Conservation (phyloP, 2,113 vertebrate genomes). For the Colossoma macropomum region DNA sequence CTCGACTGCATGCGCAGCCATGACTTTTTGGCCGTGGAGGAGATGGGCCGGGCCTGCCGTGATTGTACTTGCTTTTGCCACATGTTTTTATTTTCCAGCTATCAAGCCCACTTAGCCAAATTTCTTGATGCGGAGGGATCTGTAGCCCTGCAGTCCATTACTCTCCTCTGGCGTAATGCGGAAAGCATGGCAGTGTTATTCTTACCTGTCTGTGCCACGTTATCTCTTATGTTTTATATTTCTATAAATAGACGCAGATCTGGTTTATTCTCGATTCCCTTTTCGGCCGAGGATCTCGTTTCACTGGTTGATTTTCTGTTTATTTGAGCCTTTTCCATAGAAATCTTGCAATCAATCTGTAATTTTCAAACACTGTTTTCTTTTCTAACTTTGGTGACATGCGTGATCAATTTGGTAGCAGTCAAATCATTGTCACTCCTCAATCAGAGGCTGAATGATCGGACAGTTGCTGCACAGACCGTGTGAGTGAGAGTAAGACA, state of each 20-base stretch:
- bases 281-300: slow-evolving; percentile 58
- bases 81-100: slow-evolving; percentile 68
- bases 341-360: slow-evolving; percentile 67
- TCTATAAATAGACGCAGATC: slow-evolving; percentile 61
- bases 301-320: slow-evolving; percentile 67
- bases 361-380: slow-evolving; percentile 52
- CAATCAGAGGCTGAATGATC: slow-evolving; percentile 30
- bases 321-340: slow-evolving; percentile 57
- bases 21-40: slow-evolving; percentile 62
- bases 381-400: slow-evolving; percentile 56
- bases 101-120: slow-evolving; percentile 55
- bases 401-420: slow-evolving; percentile 66
- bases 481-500: slow-evolving; percentile 52
- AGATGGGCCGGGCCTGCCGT: slow-evolving; percentile 66
- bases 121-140: slow-evolving; percentile 41
- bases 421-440: slow-evolving; percentile 61
- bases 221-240: slow-evolving; percentile 45
- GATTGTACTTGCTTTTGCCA: slow-evolving; percentile 63
- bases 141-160: slow-evolving; percentile 39
- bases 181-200: slow-evolving; percentile 56
- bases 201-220: slow-evolving; percentile 55
- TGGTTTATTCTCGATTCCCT: slow-evolving; percentile 29
- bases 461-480: slow-evolving; percentile 14
- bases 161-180: slow-evolving; percentile 47
- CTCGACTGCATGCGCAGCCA: slow-evolving; percentile 56